These are phyloP conservation scores for Danio jaintianensis DNA, from an alignment of 2,797 vertebrate species.

Conservation along the genomic window DNA sequence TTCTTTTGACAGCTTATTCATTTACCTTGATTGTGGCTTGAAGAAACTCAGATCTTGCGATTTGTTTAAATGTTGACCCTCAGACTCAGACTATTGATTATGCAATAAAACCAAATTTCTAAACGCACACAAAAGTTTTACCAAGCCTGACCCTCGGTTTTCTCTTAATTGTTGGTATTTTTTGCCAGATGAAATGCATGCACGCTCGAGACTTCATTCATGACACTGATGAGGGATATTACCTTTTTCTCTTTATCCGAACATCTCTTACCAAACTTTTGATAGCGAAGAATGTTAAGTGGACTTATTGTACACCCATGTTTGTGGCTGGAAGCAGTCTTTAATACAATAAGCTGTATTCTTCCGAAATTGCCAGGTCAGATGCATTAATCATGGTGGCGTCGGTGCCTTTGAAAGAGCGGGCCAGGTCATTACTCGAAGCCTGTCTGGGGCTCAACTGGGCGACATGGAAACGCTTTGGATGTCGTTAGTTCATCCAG, in stretches of 20 bases:
- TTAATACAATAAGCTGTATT: constrained; percentile 79
- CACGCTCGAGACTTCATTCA: constrained; percentile 17
- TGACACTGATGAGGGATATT: constrained; percentile 55
- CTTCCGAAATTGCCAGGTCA: constrained; percentile 79
- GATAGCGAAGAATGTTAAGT: constrained; percentile 81
- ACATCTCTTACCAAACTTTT: constrained; percentile 53
- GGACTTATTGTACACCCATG: constrained; percentile 57
- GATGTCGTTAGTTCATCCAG: constrained; percentile 75
- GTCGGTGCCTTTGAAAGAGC: constrained; percentile 79
- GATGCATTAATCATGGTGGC: constrained; percentile 81
- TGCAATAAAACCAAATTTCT: constrained; percentile 16
- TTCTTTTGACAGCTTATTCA: constrained; percentile 51
- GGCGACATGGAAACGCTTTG: constrained; percentile 81
- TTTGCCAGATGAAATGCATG: constrained; percentile 27
- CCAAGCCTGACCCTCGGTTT: constrained; percentile 29
- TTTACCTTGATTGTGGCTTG: constrained; percentile 52
- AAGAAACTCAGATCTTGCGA: constrained; percentile 6
- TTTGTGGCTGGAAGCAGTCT: constrained; percentile 71
- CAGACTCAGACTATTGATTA: constrained; percentile 13
- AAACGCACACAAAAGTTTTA: background rate
- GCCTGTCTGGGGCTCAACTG: constrained; percentile 75
- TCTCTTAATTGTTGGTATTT: constrained; percentile 33
- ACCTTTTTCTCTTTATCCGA: constrained; percentile 62
- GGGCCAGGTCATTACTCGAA: constrained; percentile 79
- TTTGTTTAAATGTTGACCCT: constrained; percentile 13